phyloP scores from a whole-genome alignment of 2,888 invertebrate genomes.

The Drosophila maculinotata region DNA sequence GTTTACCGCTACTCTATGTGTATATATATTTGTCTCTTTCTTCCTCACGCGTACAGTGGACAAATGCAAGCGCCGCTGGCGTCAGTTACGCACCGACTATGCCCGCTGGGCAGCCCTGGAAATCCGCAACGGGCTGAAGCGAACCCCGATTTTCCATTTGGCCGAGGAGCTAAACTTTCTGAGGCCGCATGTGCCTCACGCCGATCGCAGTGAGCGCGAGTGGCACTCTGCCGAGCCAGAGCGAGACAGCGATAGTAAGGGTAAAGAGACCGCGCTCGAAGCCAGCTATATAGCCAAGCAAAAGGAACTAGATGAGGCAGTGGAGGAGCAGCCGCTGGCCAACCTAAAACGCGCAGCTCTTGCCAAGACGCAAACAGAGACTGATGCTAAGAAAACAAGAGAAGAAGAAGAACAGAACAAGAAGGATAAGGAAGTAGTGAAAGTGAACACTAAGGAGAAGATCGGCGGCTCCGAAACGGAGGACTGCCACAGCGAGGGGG shows the following conservation, averaged over 20 bases:
- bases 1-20: slow-evolving; percentile 1
- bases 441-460: not conserved
- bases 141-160: slow-evolving; percentile 53
- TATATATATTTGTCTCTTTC: slow-evolving; percentile 18
- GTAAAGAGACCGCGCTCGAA: slow-evolving; percentile 14
- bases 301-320: slow-evolving; percentile 5
- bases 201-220: slow-evolving; percentile 28
- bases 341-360: not conserved
- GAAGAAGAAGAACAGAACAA: not conserved
- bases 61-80: slow-evolving; percentile 81
- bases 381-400: not conserved
- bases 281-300: slow-evolving; percentile 21
- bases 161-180: slow-evolving; percentile 71
- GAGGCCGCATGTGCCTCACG: slow-evolving; percentile 55
- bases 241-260: slow-evolving; percentile 31
- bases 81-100: slow-evolving; percentile 73
- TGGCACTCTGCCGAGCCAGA: slow-evolving; percentile 18
- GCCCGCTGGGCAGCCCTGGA: slow-evolving; percentile 57
- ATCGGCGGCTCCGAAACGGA: not conserved
- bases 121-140: slow-evolving; percentile 49
- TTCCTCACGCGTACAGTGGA: slow-evolving; percentile 56
- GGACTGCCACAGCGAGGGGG: not conserved
- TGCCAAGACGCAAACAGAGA: not conserved
- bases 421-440: slow-evolving; percentile 4
- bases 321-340: slow-evolving; percentile 21